Evolutionary conservation across 2,888 invertebrate genomes (phyloP), one percentile per base, ranked within the genome.

Genomic region (Gisinianus flammeolus): DNA sequence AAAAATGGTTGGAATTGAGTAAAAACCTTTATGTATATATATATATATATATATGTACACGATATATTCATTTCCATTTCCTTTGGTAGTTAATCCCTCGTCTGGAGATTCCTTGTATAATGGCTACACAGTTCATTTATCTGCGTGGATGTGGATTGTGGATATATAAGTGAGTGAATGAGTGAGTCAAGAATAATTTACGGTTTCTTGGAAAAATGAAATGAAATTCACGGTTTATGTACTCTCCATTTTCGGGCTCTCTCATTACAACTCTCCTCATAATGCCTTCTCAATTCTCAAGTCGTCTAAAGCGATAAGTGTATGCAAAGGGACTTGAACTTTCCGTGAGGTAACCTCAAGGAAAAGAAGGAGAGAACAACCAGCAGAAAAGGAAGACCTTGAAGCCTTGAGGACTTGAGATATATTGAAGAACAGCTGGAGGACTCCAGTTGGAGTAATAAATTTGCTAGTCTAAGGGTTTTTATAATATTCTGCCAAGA

Each of bases 181-280:
- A 31, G n/a, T 5, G 64, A 79, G 66, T 66, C 30, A 58, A 66
- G 66, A 19, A 76, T 79, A 81, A 81, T 81, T 81, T 81, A 81
- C 79, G 79, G 74, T 79, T 81, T 81, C 81, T 77, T 69, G 81
- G 81, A 81, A 81, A 81, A 79, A 56, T 35, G 62, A 66, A 66
- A 28, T 67, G 33, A 62, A 62, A 62, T 62, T 62, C 10, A 26
- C 28, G 62, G 26, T 28, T 62, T 28, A 62, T 28, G 62, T 62
- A 12, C 44, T 44, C 44, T 44, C 44, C 44, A n/a, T 58, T 58
- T 58, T 58, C 58, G 58, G 8, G 44, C 44, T 44, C 44, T 44
- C 19, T 16, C 44, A 44, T 44, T 44, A 44, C 44, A 12, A 44
- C 19, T 44, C 6, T 6, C 44, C 44, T 44, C 12, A 58, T 19